Evolutionary conservation across 2,888 invertebrate genomes (phyloP), one percentile per base, ranked within the genome.

Genomic region (Fragum fragum): DNA sequence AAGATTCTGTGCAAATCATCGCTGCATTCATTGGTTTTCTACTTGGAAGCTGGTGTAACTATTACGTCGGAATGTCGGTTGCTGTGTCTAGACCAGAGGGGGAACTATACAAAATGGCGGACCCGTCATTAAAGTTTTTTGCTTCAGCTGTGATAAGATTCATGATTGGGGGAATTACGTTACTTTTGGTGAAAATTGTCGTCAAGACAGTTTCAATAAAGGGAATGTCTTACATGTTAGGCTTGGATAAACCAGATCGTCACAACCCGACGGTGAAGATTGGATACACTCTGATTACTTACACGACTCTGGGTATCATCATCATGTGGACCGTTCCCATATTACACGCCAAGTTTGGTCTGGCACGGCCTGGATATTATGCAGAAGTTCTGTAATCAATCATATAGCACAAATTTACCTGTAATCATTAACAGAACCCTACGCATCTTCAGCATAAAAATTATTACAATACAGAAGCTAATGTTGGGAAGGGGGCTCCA

Each of bases 1-100:
- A 86, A 0, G 89, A 91, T 73, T 89, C 88, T 26, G 89, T 91
- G 7, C 88, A 91, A 72, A 90, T 90, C 52, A 88, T 91, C 3
- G 85, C 91, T 0, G 81, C 89, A 0, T 26, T 84, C 7, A 84
- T 86, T 3, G 92, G 92, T 0, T 74, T 86, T 1, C 76, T 85
- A 21, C 39, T 89, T 6, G 91, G 90, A 5, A 57, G 73, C 14
- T 92, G 91, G 91, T 68, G 89, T 14, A 90, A 90, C 69, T 90
- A 90, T 79, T 89, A 89, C 63, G 86, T 88, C 16, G 91, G 90
- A 0, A 88, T 88, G 73, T 83, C 90, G 1, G 76, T 79, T 7
- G 79, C 76, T 1, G 77, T 83, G 7, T 74, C 73, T 23, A 74
- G 66, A 42, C 81, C 55, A 57, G 66, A 16, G 57, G 69, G n/a